Evolutionary conservation across 2,797 vertebrate species (phyloP).

Genomic region (Chaunax sp.): DNA sequence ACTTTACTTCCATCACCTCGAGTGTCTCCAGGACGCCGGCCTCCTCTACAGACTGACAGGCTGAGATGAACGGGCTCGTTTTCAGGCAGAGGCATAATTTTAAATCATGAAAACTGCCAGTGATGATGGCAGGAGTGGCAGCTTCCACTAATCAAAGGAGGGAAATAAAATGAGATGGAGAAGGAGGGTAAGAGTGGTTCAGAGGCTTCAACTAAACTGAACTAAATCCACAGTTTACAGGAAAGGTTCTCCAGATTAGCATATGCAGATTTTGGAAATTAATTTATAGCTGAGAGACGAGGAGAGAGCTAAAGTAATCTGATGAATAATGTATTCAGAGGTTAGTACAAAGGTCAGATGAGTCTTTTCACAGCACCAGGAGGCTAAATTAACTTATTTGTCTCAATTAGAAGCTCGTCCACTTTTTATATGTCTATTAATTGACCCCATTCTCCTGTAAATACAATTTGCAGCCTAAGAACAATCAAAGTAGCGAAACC

Average conservation of each 20-base stretch:
- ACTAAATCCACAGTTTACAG: slow-evolving; percentile 10
- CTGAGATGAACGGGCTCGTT: slow-evolving; percentile 1
- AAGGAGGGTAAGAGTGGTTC: neutral
- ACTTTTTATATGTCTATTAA: too few species aligned
- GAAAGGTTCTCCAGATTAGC: slow-evolving; percentile 1
- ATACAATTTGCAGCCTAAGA: too few species aligned
- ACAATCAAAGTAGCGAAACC: too few species aligned
- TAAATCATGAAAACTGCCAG: neutral
- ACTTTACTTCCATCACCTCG: neutral
- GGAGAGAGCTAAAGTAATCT: too few species aligned
- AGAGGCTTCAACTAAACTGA: neutral
- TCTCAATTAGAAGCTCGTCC: too few species aligned
- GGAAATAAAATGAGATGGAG: neutral
- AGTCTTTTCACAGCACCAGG: too few species aligned
- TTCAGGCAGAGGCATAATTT: neutral
- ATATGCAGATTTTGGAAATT: neutral
- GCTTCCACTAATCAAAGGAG: neutral
- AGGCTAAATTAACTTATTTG: too few species aligned
- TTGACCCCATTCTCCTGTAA: too few species aligned
- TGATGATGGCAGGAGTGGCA: slow-evolving; percentile 1
- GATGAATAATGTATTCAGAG: slow-evolving; percentile 1
- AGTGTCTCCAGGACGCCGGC: too few species aligned
- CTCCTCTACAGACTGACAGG: too few species aligned
- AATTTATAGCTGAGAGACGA: neutral
- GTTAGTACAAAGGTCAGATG: too few species aligned